A percentile compares a stretch with the other conserved stretches of the same genome.
These are phyloP conservation scores for Tretioscincus oriximinensis DNA, from an alignment of 2,113 vertebrate species.

Conservation along the genomic window DNA sequence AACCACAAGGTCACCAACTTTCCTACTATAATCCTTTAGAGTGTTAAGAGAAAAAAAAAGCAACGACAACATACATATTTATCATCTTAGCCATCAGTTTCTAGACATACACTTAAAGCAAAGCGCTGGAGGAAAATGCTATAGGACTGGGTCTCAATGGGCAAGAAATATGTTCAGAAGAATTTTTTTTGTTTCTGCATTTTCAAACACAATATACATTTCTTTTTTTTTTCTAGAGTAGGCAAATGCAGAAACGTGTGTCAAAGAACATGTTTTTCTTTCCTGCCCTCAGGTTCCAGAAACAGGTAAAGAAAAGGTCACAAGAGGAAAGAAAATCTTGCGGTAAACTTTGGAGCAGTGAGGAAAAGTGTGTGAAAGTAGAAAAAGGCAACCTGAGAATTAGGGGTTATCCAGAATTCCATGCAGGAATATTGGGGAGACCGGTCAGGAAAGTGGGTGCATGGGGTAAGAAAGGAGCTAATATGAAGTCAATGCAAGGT, in stretches of 20 bases:
- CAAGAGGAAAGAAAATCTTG: neutral
- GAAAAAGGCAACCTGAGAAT: neutral
- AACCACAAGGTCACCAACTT: conserved; percentile 1
- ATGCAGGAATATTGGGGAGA: neutral
- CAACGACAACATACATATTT: conserved; percentile 25
- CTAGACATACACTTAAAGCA: conserved; percentile 13
- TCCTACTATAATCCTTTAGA: conserved; percentile 39
- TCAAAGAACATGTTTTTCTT: conserved; percentile 29
- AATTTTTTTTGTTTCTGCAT: neutral
- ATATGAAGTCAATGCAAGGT: neutral
- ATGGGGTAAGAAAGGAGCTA: neutral
- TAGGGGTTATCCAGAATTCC: neutral
- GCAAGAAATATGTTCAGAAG: neutral
- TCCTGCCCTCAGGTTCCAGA: conserved; percentile 12
- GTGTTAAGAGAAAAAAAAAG: conserved; percentile 9
- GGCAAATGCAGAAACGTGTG: neutral
- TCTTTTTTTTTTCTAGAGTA: accelerated
- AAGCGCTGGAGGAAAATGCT: neutral
- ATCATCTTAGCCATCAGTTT: conserved; percentile 21
- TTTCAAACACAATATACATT: neutral
- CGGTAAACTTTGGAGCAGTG: neutral
- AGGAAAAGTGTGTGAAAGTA: neutral
- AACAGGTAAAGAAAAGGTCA: conserved; percentile 3
- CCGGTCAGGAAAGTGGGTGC: neutral
- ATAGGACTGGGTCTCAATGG: conserved; percentile 15